Percentiles rank a stretch among this genome's conserved stretches.
Conservation (phyloP, 2,888 invertebrate genomes). For the Orthosia gracilis region DNA sequence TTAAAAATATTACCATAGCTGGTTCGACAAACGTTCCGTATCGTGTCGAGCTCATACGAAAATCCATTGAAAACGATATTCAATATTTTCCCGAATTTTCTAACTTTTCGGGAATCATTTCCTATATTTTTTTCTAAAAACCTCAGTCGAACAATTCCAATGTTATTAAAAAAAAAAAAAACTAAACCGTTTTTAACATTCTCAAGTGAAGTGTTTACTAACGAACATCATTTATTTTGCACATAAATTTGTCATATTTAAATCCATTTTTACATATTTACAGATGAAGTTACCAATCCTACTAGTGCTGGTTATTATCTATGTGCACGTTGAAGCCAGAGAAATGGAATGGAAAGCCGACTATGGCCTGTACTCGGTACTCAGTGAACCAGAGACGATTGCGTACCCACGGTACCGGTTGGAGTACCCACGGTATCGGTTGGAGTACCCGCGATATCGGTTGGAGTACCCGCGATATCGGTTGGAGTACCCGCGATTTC, state of each 20-base stretch:
- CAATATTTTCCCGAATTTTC: no score
- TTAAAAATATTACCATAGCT: no score
- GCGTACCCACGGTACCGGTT: constrained; percentile 38
- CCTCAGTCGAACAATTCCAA: no score
- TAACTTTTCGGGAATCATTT: no score
- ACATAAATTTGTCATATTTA: neutral
- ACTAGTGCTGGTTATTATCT: constrained; percentile 55
- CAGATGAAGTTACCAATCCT: constrained; percentile 71
- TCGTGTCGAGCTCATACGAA: no score
- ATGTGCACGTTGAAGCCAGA: constrained; percentile 41
- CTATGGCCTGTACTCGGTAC: constrained; percentile 64
- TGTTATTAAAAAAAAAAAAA: no score
- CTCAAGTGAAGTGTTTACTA: no score
- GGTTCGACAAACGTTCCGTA: no score
- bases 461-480: constrained; percentile 29
- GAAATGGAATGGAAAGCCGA: constrained; percentile 65
- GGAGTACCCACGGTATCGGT: constrained; percentile 21
- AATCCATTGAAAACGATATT: no score
- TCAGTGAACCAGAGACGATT: constrained; percentile 36
- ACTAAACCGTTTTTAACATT: no score
- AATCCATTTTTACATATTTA: constrained; percentile 5
- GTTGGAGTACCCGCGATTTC: constrained; percentile 19
- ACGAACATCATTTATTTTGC: no score
- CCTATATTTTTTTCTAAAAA: no score
- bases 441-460: constrained; percentile 8